phyloP scores from a whole-genome alignment of 2,113 vertebrate genomes.

The Syngnathus scovelli region DNA sequence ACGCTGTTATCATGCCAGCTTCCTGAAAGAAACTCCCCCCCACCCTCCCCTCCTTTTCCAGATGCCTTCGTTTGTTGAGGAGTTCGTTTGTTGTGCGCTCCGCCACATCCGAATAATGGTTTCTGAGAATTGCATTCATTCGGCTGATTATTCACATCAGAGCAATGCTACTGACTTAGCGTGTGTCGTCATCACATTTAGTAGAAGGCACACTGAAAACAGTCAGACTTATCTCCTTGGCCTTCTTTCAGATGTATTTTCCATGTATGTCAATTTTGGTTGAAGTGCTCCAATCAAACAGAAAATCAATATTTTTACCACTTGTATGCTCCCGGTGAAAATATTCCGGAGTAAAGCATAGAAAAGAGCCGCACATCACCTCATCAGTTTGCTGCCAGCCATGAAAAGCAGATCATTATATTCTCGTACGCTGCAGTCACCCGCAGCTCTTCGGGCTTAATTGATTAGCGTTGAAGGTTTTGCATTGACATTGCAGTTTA shows the following conservation, averaged over 20 bases:
- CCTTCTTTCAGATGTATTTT: slow-evolving; percentile 27
- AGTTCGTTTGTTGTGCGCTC: slow-evolving; percentile 59
- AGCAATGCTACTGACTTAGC: slow-evolving; percentile 59
- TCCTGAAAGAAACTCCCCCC: slow-evolving; percentile 64
- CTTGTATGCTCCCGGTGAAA: neutral
- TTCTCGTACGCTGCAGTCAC: slow-evolving; percentile 4
- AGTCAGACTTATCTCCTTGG: slow-evolving; percentile 56
- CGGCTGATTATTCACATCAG: slow-evolving; percentile 64
- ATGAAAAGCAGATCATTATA: slow-evolving; percentile 3
- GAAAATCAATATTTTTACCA: neutral
- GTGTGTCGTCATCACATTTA: slow-evolving; percentile 64
- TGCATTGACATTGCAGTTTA: slow-evolving; percentile 8
- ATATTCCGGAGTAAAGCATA: neutral
- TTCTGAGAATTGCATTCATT: slow-evolving; percentile 68
- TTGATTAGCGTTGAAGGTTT: slow-evolving; percentile 1
- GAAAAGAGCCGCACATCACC: neutral
- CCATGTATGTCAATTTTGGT: neutral
- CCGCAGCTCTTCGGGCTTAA: slow-evolving; percentile 1
- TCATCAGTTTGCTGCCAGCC: slow-evolving; percentile 7
- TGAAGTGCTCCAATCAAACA: neutral
- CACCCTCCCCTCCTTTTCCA: slow-evolving; percentile 13
- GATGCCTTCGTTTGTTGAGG: slow-evolving; percentile 64
- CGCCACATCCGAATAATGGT: slow-evolving; percentile 62
- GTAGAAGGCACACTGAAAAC: slow-evolving; percentile 49
- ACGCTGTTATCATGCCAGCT: slow-evolving; percentile 68